A percentile compares a stretch with the other conserved stretches of the same genome.
Conservation (phyloP, 2,888 invertebrate genomes). For the Nebria brevicollis region DNA sequence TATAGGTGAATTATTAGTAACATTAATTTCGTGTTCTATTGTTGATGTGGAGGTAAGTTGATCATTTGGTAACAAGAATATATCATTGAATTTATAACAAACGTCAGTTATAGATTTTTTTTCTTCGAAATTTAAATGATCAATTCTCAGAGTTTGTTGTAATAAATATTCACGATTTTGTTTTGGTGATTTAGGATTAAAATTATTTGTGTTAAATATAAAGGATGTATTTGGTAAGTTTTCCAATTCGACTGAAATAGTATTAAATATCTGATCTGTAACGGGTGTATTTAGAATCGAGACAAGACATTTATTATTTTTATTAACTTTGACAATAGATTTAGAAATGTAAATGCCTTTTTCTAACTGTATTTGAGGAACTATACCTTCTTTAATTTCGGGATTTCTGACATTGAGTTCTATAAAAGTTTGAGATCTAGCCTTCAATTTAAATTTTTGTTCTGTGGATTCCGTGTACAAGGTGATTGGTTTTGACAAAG, state of each 20-base stretch:
- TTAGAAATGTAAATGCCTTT: constrained; percentile 48
- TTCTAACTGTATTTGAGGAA: constrained; percentile 46
- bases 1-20: constrained; percentile 52
- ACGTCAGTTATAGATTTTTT: constrained; percentile 46
- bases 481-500: constrained; percentile 34
- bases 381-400: constrained; percentile 49
- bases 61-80: constrained; percentile 51
- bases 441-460: constrained; percentile 41
- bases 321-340: constrained; percentile 44
- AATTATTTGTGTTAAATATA: constrained; percentile 13
- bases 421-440: constrained; percentile 50
- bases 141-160: constrained; percentile 42
- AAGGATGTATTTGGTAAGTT: constrained; percentile 24
- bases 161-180: constrained; percentile 35
- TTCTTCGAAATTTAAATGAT: constrained; percentile 52
- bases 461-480: constrained; percentile 26
- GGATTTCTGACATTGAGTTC: constrained; percentile 49
- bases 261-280: constrained; percentile 22
- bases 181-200: background rate
- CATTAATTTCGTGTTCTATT: constrained; percentile 56
- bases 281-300: constrained; percentile 49
- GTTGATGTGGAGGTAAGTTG: constrained; percentile 49
- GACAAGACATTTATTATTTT: constrained; percentile 47
- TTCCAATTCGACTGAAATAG: constrained; percentile 39
- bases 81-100: constrained; percentile 50